These are phyloP conservation scores for Galaxias olidus DNA, from an alignment of 2,797 vertebrate genomes.

Conservation along the genomic window DNA sequence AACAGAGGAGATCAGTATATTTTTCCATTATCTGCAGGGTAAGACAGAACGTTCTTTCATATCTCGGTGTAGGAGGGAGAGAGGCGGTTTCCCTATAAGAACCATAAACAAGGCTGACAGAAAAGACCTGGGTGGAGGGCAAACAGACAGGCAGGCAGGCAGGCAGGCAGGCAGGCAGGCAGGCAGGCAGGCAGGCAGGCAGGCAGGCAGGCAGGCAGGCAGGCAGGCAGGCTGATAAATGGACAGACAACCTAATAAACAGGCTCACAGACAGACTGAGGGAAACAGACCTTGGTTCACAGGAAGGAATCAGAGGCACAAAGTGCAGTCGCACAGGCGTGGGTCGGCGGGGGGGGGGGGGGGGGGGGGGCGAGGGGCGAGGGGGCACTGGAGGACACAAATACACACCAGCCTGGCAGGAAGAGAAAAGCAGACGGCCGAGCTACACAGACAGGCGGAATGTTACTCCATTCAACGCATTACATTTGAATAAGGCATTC, in stretches of 20 bases:
- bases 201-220: slow-evolving; percentile 2
- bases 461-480: slow-evolving; percentile 35
- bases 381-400: too few species aligned
- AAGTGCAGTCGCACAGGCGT: slow-evolving; percentile 34
- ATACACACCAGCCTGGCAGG: slow-evolving; percentile 47
- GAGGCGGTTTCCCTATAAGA: slow-evolving; percentile 6
- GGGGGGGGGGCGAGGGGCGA: background rate
- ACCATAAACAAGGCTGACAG: slow-evolving; percentile 17
- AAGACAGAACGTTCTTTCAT: background rate
- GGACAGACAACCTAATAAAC: background rate
- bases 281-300: slow-evolving; percentile 10
- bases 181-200: slow-evolving; percentile 4
- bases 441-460: slow-evolving; percentile 42
- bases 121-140: slow-evolving; percentile 7
- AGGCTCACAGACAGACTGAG: slow-evolving; percentile 11
- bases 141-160: slow-evolving; percentile 1
- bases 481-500: slow-evolving; percentile 41
- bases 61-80: background rate
- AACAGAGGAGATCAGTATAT: too few species aligned
- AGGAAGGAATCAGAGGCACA: slow-evolving; percentile 55
- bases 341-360: slow-evolving; percentile 34
- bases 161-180: background rate
- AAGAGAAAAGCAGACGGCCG: slow-evolving; percentile 54
- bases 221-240: background rate
- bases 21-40: too few species aligned